phyloP scores from a whole-genome alignment of 2,797 vertebrate genomes.

The Chanos chanos region DNA sequence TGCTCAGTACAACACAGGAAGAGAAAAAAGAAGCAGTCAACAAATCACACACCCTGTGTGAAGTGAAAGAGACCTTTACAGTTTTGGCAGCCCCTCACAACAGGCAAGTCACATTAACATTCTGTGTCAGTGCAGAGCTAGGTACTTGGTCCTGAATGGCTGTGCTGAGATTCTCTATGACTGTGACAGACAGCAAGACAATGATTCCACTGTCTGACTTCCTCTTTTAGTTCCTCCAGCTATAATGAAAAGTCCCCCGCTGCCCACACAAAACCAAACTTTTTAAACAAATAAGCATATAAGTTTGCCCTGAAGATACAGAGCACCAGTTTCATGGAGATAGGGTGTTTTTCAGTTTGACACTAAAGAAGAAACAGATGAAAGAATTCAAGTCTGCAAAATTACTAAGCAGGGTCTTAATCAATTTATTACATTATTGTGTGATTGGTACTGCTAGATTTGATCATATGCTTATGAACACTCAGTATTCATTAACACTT shows the following conservation, averaged over 20 bases:
- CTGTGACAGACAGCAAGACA: slow-evolving; percentile 70
- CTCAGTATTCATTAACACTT: no score
- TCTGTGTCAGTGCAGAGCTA: slow-evolving; percentile 36
- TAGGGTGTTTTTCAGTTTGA: no score
- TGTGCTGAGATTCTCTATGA: slow-evolving; percentile 31
- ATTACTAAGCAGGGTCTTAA: no score
- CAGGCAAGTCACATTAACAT: slow-evolving; percentile 47
- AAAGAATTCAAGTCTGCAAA: no score
- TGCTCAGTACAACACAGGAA: slow-evolving; percentile 42
- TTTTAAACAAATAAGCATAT: slow-evolving; percentile 3
- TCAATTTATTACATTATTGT: no score
- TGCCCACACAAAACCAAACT: slow-evolving; percentile 13
- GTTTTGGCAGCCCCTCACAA: slow-evolving; percentile 25
- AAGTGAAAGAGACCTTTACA: slow-evolving; percentile 30
- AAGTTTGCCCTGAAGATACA: neutral
- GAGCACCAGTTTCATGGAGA: no score
- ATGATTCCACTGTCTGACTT: slow-evolving; percentile 65
- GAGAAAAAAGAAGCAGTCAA: slow-evolving; percentile 42
- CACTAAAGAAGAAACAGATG: no score
- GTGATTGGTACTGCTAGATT: no score
- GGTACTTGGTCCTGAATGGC: slow-evolving; percentile 41
- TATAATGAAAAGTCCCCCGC: slow-evolving; percentile 5
- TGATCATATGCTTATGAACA: no score
- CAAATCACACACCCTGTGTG: slow-evolving; percentile 32
- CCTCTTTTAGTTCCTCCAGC: slow-evolving; percentile 37